phyloP scores from a whole-genome alignment of 2,888 invertebrate species.

The Platycnemis pennipes region DNA sequence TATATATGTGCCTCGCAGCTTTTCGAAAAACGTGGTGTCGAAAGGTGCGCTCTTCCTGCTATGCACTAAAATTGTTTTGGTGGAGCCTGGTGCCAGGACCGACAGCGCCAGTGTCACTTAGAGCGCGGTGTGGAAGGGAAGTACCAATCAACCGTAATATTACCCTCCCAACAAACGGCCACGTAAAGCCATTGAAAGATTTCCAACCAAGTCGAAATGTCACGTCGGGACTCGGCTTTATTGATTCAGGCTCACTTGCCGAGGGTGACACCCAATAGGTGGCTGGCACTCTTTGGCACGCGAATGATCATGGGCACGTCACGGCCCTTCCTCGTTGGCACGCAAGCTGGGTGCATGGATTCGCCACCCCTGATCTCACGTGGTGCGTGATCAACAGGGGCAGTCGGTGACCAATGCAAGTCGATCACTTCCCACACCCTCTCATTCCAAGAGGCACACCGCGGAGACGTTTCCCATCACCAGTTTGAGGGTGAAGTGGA shows the following conservation, averaged over 20 bases:
- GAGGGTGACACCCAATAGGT: not conserved
- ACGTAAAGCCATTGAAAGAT: not conserved
- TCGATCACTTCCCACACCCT: not conserved
- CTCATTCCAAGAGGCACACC: not conserved
- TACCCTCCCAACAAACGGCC: too few species aligned
- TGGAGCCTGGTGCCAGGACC: too few species aligned
- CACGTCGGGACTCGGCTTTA: not conserved
- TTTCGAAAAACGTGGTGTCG: too few species aligned
- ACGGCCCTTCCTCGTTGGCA: not conserved
- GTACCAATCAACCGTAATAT: too few species aligned
- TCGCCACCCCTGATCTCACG: not conserved
- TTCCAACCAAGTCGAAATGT: not conserved
- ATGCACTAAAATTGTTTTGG: too few species aligned
- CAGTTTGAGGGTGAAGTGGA: too few species aligned
- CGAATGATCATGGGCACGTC: not conserved
- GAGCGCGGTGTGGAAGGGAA: too few species aligned
- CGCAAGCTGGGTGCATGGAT: not conserved
- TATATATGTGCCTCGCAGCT: too few species aligned
- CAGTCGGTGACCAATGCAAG: not conserved
- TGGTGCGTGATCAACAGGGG: not conserved
- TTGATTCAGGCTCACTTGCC: not conserved
- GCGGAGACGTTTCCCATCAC: too few species aligned
- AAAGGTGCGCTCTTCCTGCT: too few species aligned
- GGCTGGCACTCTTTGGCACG: not conserved
- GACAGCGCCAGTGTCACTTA: too few species aligned